Evolutionary conservation across 2,797 vertebrate genomes (phyloP).

Genomic region (Hemibagrus guttatus): DNA sequence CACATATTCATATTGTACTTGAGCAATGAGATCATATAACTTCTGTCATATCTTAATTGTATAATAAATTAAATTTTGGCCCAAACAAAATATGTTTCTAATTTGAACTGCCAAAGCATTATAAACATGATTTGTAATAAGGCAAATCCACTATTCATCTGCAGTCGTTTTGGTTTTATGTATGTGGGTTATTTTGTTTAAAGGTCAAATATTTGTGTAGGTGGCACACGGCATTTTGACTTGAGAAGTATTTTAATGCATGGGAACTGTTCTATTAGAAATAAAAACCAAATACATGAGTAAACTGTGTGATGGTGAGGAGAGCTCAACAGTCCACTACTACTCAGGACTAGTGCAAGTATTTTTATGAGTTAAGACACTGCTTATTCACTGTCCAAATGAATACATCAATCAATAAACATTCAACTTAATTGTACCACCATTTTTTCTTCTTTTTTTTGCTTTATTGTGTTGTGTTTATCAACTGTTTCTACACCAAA

Average conservation of each 20-base stretch:
- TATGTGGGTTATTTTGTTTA: constrained; percentile 8
- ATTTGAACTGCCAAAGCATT: background rate
- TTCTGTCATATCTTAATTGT: background rate
- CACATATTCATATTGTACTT: background rate
- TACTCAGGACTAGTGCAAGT: background rate
- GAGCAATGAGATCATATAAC: background rate
- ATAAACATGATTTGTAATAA: background rate
- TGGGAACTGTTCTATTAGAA: background rate
- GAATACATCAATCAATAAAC: background rate
- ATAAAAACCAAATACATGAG: background rate
- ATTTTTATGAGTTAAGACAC: background rate
- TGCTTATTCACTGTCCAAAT: background rate
- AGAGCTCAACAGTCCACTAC: background rate
- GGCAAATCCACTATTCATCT: background rate
- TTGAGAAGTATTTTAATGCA: constrained; percentile 7
- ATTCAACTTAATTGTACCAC: background rate
- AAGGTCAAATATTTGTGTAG: constrained; percentile 42
- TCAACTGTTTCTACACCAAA: background rate
- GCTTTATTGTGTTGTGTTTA: background rate
- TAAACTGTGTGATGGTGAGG: too few species aligned
- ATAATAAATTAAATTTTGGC: background rate
- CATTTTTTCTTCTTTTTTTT: background rate
- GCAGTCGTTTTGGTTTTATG: background rate
- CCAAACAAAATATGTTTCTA: background rate
- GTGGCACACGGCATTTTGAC: constrained; percentile 5